phyloP scores from a whole-genome alignment of 1,140 invertebrate genomes.

The Drosophila kepulauana region DNA sequence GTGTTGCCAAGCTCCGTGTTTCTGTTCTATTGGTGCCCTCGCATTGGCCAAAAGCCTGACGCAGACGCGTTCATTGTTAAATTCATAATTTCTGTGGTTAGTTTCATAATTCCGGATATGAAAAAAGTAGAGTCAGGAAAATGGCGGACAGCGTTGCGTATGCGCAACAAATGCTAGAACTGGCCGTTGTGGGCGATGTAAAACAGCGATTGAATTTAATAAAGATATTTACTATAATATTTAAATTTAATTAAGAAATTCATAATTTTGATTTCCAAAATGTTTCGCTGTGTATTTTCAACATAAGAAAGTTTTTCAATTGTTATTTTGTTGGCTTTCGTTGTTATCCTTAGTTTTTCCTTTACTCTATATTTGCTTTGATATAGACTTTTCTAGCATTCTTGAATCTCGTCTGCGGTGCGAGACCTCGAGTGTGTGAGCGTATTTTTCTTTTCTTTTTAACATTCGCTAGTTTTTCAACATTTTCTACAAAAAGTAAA shows the following conservation, averaged over 20 bases:
- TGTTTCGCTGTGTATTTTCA: not conserved
- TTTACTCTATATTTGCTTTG: constrained; percentile 47
- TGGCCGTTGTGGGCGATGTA: not conserved
- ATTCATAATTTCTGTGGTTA: constrained; percentile 62
- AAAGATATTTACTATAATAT: too few species aligned
- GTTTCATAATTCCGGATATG: constrained; percentile 54
- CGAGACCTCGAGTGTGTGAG: not conserved
- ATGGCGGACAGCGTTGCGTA: constrained; percentile 54
- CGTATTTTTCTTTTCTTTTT: constrained; percentile 59
- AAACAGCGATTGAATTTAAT: not conserved
- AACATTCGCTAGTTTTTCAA: constrained; percentile 55
- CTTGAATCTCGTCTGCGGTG: constrained; percentile 20
- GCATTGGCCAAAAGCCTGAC: constrained; percentile 29
- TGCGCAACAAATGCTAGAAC: constrained; percentile 44
- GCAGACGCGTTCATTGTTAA: constrained; percentile 41
- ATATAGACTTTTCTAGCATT: constrained; percentile 55
- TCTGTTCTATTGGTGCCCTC: not conserved
- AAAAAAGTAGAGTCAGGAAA: constrained; percentile 6
- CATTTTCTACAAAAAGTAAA: constrained; percentile 59
- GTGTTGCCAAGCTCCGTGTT: not conserved
- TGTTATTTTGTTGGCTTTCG: too few species aligned
- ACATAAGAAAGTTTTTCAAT: not conserved
- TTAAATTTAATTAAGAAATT: too few species aligned
- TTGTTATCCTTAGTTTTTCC: not conserved
- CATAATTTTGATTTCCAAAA: not conserved